Evolutionary conservation across 2,888 invertebrate species (phyloP), one percentile per base, ranked within the genome.

Genomic region (Herminia tarsipennalis): DNA sequence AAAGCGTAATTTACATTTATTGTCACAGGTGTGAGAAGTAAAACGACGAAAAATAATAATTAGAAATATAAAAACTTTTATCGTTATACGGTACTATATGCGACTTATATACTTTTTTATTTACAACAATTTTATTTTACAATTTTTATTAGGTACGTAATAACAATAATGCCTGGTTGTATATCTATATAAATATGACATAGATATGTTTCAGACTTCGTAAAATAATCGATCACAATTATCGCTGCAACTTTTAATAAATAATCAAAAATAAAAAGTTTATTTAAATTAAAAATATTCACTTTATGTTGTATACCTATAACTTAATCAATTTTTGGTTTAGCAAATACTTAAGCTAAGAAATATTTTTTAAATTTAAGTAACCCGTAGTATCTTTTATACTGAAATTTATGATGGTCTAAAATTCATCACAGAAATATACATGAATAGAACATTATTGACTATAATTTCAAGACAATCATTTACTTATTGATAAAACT

Each of bases 1-100:
- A 86, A 89, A 91, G 90, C 89, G 88, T 89, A 86, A 86, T 83
- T 78, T 89, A 88, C 76, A 87, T 83, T 89, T 91, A 91, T 91
- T 91, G 90, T 91, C 90, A 89, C 84, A 89, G 85, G 86, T 87
- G 86, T 89, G 84, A 85, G 77, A 83, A 82, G 78, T 57, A 77
- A 79, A 78, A 73, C 57, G 66, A 79, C 68, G 64, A 78, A 81
- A 74, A 75, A 70, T 67, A 70, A 67, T 70, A 66, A 66, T 22
- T 42, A 49, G 53, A 67, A 66, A 60, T 56, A 47, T 44, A 53
- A 54, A 56, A 52, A 56, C 47, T 54, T 63, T 56, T 46, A 67
- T 65, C 63, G 54, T 59, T 59, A 61, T 38, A 65, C 52, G 57
- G 62, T 63, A 66, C 55, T 52, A 55, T 61, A 64, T 64, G 56